Base-by-base conservation (phyloP, 2,888 invertebrate species). In the Sepiola atlantica region DNA sequence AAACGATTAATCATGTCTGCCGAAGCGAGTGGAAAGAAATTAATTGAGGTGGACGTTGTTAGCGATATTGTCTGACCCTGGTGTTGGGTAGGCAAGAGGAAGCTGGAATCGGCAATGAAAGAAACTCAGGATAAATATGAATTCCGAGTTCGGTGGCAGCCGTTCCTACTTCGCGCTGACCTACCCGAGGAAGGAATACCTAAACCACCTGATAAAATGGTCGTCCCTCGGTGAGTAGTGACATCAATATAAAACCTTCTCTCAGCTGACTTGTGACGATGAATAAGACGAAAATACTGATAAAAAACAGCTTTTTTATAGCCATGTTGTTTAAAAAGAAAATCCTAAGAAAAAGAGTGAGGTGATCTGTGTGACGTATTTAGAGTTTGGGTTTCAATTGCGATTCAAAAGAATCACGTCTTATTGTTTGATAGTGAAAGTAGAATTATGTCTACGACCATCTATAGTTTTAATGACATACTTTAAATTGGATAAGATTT, bases 61-160 rank as follows among this genome's bases (percentile, higher is more conserved):
- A 97, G 97, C 94, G 97, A 97, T 94, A 95, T 97, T 35, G 96
- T 97, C 94, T 97, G 97, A 96, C 97, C 97, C 32, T 97, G 97
- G 97, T 97, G 97, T 95, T 97, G 97, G 97, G 96, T 97, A 95
- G 97, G 96, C 45, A 97, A 97, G 95, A 95, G 96, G 94, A 96
- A 96, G 77, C 95, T 97, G 96, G 97, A 97, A 95, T 95, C 95
- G 16, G 97, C 96, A 18, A 96, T 97, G 96, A 95, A 90, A 45
- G 77, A 94, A 94, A 94, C 95, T 95, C 95, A 95, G 94, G 95
- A 96, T 91, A 94, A 95, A 93, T 96, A 95, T 94, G 96, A 96
- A 94, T 97, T 97, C 95, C 95, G 95, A 94, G 96, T 97, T 93
- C 95, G 96, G 35, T 97, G 97, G 97, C 96, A 96, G 94, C 97